Conservation (phyloP, 2,888 invertebrate species). For the Drosophila flavopinicola region DNA sequence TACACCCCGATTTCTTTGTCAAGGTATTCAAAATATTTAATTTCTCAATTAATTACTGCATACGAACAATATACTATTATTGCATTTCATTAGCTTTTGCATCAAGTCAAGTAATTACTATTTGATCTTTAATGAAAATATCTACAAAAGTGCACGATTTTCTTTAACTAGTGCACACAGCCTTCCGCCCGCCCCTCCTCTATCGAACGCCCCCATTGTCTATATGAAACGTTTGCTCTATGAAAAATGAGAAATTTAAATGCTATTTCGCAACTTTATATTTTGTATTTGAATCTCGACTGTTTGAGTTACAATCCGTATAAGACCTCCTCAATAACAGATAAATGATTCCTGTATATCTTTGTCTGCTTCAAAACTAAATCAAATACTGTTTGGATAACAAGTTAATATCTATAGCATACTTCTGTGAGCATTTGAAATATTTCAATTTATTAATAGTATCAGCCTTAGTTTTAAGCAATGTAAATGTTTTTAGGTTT, state of each 20-base stretch:
- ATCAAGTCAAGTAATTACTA: constrained; percentile 46
- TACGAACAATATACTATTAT: constrained; percentile 44
- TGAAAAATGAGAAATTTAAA: constrained; percentile 2
- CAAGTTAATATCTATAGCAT: constrained; percentile 2
- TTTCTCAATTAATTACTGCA: constrained; percentile 62
- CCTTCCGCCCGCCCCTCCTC: background rate
- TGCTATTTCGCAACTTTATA: constrained; percentile 7
- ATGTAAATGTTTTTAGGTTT: background rate
- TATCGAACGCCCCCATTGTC: constrained; percentile 1
- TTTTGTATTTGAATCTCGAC: constrained; percentile 11
- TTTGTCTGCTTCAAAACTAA: constrained; percentile 14
- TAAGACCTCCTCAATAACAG: background rate
- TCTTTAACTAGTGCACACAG: constrained; percentile 39
- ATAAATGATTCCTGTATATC: background rate
- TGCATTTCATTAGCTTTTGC: constrained; percentile 71
- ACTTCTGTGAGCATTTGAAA: constrained; percentile 12
- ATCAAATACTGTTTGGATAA: background rate
- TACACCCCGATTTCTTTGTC: constrained; percentile 84
- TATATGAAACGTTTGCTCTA: background rate
- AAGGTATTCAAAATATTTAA: constrained; percentile 81
- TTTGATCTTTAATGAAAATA: constrained; percentile 19
- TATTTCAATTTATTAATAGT: background rate
- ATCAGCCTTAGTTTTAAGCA: background rate
- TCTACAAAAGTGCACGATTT: constrained; percentile 39
- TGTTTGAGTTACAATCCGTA: background rate